Base-by-base conservation (phyloP, 2,113 vertebrate species). In the Scortum barcoo region DNA sequence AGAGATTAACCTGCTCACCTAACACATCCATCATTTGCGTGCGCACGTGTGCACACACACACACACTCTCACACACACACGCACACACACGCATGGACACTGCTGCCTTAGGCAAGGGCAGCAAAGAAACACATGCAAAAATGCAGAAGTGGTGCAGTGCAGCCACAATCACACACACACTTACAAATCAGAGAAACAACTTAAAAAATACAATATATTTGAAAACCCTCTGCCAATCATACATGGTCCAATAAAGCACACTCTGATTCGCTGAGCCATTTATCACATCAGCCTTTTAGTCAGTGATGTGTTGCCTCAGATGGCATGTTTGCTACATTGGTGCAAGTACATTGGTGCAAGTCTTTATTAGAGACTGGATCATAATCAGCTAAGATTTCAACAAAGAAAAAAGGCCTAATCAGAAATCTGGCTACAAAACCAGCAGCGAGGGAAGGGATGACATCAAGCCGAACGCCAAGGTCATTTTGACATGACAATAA, bases 1-100 rank as follows among this genome's bases (percentile, higher is more conserved):
- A 80, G 85, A 94, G 89, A 93, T 92, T 92, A 94, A 93, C 92
- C 90, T 83, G 84, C 88, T 92, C 85, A 91, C 93, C 93, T 85
- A 81, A 81, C 67, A 67, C 92, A 93, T 93, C 90, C 88, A 93
- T 92, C 93, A 94, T 79, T 30, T 7, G 40, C 56, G 0, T 74
- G 73, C 74, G 40, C 72, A 36, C 72, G 48, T 40, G 40, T 54
- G 70, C 38, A 33, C 51, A 30, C 48, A 5, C 30, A 17, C 71
- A 5, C 48, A 56, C 36, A 46, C 26, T 16, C 58, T 20, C 44
- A 69, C 70, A 67, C 61, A 51, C 0, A 11, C 70, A 56, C 19
- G 3, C 2, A 58, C 56, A 28, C n/a, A n/a, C n/a, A n/a, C n/a
- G n/a, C n/a, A n/a, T n/a, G n/a, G n/a, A n/a, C n/a, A n/a, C n/a